Conservation (phyloP, 2,113 vertebrate species). For the Brevimyrus niger region DNA sequence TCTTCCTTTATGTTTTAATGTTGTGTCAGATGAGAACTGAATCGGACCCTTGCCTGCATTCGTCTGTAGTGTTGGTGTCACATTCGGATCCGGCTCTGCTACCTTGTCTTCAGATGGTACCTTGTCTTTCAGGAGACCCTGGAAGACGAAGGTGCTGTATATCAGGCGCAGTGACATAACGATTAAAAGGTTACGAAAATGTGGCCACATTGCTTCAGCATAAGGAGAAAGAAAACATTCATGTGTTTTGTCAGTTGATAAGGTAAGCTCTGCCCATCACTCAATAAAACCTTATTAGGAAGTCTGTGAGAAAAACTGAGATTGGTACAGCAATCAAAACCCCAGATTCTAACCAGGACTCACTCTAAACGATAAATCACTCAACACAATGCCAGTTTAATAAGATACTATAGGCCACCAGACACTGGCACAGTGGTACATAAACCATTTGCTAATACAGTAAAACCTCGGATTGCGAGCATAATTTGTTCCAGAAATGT, state of each 20-base stretch:
- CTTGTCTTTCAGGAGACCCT: not conserved
- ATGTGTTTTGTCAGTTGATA: not conserved
- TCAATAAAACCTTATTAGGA: not conserved
- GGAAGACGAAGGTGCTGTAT: not conserved
- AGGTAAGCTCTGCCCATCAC: not conserved
- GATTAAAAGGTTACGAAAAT: not conserved
- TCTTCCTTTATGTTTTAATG: not conserved
- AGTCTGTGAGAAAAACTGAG: not conserved
- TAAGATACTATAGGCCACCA: not conserved
- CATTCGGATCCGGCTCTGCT: not conserved
- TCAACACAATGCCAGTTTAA: not conserved
- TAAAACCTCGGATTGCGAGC: too few relatives aligned
- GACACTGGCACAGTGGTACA: not conserved
- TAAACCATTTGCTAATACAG: not conserved
- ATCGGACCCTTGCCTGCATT: conserved; percentile 15
- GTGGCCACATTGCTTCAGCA: not conserved
- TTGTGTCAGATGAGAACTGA: not conserved
- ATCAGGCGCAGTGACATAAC: not conserved
- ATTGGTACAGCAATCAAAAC: not conserved
- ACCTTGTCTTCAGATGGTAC: not conserved
- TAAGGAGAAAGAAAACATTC: not conserved
- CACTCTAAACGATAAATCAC: not conserved
- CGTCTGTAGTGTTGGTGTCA: not conserved
- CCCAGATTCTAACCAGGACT: not conserved
- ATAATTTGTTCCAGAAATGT: not conserved